Conservation (phyloP, 2,797 vertebrate species). For the Kryptopterus vitreolus region DNA sequence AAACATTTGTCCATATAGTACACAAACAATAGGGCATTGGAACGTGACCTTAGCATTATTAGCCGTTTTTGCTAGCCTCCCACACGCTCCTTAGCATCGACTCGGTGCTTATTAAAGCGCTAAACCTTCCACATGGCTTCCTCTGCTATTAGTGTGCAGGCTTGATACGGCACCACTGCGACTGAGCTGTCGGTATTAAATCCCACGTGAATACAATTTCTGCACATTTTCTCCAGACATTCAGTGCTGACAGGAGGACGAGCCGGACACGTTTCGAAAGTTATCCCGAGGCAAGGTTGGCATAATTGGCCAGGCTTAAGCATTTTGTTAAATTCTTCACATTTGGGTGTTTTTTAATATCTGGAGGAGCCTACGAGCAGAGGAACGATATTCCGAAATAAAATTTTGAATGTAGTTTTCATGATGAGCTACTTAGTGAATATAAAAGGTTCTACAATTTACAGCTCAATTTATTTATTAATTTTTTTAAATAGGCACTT, state of each 20-base stretch:
- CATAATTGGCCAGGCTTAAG: not conserved
- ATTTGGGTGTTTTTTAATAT: not conserved
- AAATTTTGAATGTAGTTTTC: no score
- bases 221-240: not conserved
- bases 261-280: not conserved
- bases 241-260: not conserved
- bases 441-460: not conserved
- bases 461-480: not conserved
- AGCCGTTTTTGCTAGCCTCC: not conserved
- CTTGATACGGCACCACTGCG: not conserved
- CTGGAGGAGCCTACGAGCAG: not conserved
- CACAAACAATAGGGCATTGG: not conserved
- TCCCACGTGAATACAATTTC: not conserved
- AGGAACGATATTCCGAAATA: not conserved
- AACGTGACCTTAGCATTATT: not conserved
- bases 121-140: not conserved
- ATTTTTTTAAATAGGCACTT: no score
- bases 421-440: not conserved
- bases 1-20: not conserved
- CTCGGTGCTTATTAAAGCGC: slow-evolving; percentile 1
- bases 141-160: not conserved
- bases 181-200: slow-evolving; percentile 1
- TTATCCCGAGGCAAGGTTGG: not conserved
- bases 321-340: not conserved
- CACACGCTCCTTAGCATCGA: not conserved